Evolutionary conservation across 53 echinoderm and acorn worm genomes (phyloP).

Genomic region (Holothuria scabra): DNA sequence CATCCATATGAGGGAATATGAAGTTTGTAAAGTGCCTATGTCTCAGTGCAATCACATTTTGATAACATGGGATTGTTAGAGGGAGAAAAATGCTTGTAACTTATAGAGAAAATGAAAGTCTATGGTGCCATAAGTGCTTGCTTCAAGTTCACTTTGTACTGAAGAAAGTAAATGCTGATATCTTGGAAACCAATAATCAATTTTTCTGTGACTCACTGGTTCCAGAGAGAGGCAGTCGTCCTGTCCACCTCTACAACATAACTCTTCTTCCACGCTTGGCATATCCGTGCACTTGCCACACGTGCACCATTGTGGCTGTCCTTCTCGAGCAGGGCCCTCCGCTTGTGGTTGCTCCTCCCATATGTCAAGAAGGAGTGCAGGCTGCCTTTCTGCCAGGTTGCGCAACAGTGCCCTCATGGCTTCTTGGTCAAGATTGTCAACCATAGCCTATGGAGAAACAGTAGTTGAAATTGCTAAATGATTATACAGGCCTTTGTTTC

Average conservation of each 20-base stretch:
- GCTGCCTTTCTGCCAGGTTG: conserved; percentile 4
- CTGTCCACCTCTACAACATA: conserved; percentile 3
- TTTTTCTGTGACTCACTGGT: background rate
- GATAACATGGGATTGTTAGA: too few species aligned
- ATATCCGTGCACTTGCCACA: conserved; percentile 2
- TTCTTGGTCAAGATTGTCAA: background rate
- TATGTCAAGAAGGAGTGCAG: background rate
- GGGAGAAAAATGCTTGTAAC: too few species aligned
- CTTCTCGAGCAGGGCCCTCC: background rate
- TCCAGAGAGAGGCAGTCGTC: conserved; percentile 6
- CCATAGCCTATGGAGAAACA: background rate
- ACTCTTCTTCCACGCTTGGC: background rate
- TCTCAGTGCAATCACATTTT: too few species aligned
- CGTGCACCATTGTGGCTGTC: background rate
- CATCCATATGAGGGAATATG: too few species aligned
- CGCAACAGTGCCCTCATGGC: background rate
- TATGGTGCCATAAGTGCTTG: too few species aligned
- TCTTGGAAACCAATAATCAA: too few species aligned
- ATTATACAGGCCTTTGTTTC: too few species aligned
- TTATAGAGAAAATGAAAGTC: too few species aligned
- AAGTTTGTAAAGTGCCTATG: too few species aligned
- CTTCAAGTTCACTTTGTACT: too few species aligned
- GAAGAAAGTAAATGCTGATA: too few species aligned
- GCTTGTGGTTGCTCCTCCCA: background rate
- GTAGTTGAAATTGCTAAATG: background rate